These are phyloP conservation scores for Megalops atlanticus DNA, from an alignment of 2,113 vertebrate genomes.

Conservation along the genomic window DNA sequence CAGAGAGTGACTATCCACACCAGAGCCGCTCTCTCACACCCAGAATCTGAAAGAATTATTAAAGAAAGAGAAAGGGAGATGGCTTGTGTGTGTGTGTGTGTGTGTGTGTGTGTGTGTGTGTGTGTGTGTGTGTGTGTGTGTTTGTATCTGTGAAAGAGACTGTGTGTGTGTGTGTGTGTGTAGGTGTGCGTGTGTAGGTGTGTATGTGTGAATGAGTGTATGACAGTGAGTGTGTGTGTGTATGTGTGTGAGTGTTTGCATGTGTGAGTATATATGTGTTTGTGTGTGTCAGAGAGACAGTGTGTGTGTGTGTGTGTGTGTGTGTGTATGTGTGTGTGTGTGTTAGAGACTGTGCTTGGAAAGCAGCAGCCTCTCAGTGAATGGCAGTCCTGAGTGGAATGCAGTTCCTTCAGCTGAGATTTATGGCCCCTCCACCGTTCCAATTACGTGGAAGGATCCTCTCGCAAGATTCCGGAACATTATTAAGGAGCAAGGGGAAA, in stretches of 20 bases:
- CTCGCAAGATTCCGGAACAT: constrained; percentile 44
- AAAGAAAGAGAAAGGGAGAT: background rate
- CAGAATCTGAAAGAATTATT: background rate
- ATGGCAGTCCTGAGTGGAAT: constrained; percentile 32
- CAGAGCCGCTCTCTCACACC: background rate
- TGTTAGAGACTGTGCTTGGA: no score
- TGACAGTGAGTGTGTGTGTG: background rate
- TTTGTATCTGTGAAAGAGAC: background rate
- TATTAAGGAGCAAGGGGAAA: constrained; percentile 50
- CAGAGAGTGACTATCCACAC: background rate
- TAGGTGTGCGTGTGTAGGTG: background rate
- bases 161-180: constrained; percentile 9
- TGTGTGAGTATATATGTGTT: constrained; percentile 17
- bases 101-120: no score
- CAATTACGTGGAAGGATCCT: constrained; percentile 51
- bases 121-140: background rate
- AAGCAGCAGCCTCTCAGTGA: constrained; percentile 28
- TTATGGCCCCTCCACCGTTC: constrained; percentile 46
- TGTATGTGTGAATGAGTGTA: background rate
- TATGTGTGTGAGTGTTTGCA: background rate
- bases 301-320: constrained; percentile 36
- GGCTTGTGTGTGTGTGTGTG: no score
- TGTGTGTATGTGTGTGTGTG: constrained; percentile 29
- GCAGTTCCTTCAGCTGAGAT: constrained; percentile 43
- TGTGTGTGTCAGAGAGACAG: constrained; percentile 5